These are phyloP conservation scores for Teinopalpus imperialis DNA, from an alignment of 2,888 invertebrate species.

Conservation along the genomic window DNA sequence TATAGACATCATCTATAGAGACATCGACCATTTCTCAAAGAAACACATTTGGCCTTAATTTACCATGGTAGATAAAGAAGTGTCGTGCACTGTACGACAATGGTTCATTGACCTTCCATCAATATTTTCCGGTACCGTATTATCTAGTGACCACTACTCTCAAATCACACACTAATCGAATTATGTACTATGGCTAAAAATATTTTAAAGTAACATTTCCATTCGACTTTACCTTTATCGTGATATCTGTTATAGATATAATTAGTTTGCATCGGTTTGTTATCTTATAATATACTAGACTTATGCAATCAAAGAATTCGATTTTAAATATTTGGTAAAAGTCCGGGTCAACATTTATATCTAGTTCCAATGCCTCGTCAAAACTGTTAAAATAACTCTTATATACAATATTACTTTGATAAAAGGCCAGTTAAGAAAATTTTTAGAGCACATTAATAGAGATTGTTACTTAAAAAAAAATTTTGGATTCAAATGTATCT, in stretches of 20 bases:
- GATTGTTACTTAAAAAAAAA: too few relatives aligned
- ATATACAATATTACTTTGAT: too few relatives aligned
- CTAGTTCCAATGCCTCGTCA: too few relatives aligned
- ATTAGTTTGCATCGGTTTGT: not conserved
- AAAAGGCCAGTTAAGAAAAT: too few relatives aligned
- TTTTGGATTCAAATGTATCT: too few relatives aligned
- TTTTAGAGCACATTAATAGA: too few relatives aligned
- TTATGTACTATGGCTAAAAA: conserved; percentile 32
- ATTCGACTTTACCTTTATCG: not conserved
- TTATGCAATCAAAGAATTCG: too few relatives aligned
- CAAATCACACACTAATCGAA: conserved; percentile 40
- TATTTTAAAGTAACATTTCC: not conserved
- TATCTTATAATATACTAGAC: too few relatives aligned
- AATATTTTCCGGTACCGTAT: conserved; percentile 41
- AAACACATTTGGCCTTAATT: conserved; percentile 53
- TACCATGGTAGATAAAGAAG: conserved; percentile 41
- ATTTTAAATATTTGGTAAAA: too few relatives aligned
- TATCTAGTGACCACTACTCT: conserved; percentile 42
- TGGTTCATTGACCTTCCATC: conserved; percentile 54
- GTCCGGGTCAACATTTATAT: too few relatives aligned
- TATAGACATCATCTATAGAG: conserved; percentile 3
- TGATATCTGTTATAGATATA: conserved; percentile 13
- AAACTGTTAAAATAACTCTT: too few relatives aligned
- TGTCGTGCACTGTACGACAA: conserved; percentile 38
- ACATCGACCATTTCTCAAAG: conserved; percentile 24